Conservation (phyloP, 1,140 invertebrate species). For the Apis florea region DNA sequence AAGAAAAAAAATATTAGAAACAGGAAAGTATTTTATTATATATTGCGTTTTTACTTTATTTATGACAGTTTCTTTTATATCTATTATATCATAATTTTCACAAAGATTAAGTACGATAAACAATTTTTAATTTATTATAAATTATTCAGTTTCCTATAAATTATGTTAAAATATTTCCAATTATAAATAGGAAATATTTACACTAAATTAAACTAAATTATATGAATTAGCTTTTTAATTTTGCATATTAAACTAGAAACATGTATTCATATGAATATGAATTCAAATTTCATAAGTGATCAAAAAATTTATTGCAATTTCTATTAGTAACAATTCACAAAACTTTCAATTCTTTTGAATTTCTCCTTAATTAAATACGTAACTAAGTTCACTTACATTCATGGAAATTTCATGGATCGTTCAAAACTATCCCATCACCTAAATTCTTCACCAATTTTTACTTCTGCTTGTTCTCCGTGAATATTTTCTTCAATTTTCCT, state of each 20-base stretch:
- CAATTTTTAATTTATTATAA: no score
- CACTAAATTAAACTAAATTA: not conserved
- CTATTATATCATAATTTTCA: not conserved
- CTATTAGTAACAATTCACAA: not conserved
- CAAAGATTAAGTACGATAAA: not conserved
- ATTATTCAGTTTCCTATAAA: not conserved
- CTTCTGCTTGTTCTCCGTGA: not conserved
- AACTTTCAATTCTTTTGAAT: not conserved
- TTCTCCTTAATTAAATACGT: not conserved
- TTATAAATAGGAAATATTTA: not conserved
- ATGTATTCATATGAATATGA: no score
- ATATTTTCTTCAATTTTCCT: not conserved
- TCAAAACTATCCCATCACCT: constrained; percentile 36
- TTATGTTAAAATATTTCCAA: not conserved
- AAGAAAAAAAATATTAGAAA: not conserved
- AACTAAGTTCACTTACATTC: constrained; percentile 52
- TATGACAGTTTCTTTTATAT: not conserved
- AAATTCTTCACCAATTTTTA: not conserved
- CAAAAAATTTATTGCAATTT: not conserved
- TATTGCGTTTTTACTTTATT: not conserved
- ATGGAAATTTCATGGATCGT: constrained; percentile 53
- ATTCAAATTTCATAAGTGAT: not conserved
- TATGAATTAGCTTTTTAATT: no score
- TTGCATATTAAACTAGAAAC: no score
- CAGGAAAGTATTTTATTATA: not conserved